Conservation (phyloP, 2,113 vertebrate species). For the Dolichallabes microphthalmus region DNA sequence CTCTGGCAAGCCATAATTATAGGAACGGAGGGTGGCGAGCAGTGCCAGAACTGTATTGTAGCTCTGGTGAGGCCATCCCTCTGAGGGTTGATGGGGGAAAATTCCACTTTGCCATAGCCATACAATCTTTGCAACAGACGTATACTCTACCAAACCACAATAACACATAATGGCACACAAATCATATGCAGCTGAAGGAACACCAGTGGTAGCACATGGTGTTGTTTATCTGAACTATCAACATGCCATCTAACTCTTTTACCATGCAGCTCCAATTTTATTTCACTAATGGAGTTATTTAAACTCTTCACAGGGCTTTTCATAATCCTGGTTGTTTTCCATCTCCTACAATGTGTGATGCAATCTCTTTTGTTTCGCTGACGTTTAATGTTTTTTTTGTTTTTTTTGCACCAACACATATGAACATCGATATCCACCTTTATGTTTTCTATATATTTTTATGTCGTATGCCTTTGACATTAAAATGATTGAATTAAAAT, state of each 20-base stretch:
- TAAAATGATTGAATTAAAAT: background rate
- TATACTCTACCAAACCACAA: slow-evolving; percentile 55
- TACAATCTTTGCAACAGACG: slow-evolving; percentile 52
- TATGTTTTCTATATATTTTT: background rate
- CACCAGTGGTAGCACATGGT: slow-evolving; percentile 54
- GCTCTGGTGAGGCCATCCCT: slow-evolving; percentile 66
- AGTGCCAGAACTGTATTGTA: slow-evolving; percentile 67
- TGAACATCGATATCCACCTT: background rate
- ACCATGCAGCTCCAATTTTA: background rate
- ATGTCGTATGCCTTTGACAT: background rate
- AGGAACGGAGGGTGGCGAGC: slow-evolving; percentile 68
- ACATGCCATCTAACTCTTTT: slow-evolving; percentile 36
- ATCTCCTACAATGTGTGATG: slow-evolving; percentile 4
- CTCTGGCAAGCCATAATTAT: slow-evolving; percentile 74
- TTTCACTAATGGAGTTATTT: background rate
- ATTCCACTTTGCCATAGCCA: slow-evolving; percentile 59
- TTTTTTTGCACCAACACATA: background rate
- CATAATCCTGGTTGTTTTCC: background rate
- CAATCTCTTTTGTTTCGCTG: slow-evolving; percentile 4
- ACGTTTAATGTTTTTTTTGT: background rate
- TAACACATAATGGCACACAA: slow-evolving; percentile 61
- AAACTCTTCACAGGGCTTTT: background rate
- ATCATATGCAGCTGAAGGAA: slow-evolving; percentile 55
- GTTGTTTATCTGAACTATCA: slow-evolving; percentile 30
- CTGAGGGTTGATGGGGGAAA: slow-evolving; percentile 62